These are phyloP conservation scores for Dorcus parallelipipedus DNA, from an alignment of 2,888 invertebrate genomes.

Conservation along the genomic window DNA sequence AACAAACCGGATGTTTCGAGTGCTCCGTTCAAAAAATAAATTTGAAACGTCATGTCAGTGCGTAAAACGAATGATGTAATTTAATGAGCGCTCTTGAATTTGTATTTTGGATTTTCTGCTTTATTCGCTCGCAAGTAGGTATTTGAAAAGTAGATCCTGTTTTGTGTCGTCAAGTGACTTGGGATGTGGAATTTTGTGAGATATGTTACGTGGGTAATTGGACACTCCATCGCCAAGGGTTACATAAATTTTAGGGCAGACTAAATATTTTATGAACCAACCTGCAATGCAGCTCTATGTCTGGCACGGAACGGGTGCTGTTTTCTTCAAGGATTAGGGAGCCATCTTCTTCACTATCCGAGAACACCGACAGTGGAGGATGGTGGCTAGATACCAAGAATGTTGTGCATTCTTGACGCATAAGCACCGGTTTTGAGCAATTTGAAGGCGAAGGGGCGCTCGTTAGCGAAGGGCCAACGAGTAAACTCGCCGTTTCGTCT, in stretches of 20 bases:
- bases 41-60: no score
- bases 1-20: not conserved
- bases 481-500: slow-evolving; percentile 78
- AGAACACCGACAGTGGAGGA: slow-evolving; percentile 66
- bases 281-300: slow-evolving; percentile 75
- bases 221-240: no score
- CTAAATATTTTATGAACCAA: slow-evolving; percentile 23
- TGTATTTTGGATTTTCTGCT: no score
- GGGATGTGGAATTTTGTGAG: no score
- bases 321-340: slow-evolving; percentile 64
- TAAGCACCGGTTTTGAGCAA: slow-evolving; percentile 73
- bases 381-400: slow-evolving; percentile 66
- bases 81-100: no score
- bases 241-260: no score
- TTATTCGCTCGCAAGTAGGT: no score
- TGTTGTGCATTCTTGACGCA: slow-evolving; percentile 83
- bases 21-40: not conserved
- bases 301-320: slow-evolving; percentile 74
- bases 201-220: no score
- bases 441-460: slow-evolving; percentile 51
- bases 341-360: slow-evolving; percentile 76
- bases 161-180: no score
- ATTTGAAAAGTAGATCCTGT: no score
- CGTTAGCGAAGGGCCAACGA: slow-evolving; percentile 63
- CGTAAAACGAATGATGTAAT: no score